Percentiles rank a stretch among this genome's conserved stretches.
These are phyloP conservation scores for Siphlonurus alternatus DNA, from an alignment of 2,888 invertebrate species.

Conservation along the genomic window DNA sequence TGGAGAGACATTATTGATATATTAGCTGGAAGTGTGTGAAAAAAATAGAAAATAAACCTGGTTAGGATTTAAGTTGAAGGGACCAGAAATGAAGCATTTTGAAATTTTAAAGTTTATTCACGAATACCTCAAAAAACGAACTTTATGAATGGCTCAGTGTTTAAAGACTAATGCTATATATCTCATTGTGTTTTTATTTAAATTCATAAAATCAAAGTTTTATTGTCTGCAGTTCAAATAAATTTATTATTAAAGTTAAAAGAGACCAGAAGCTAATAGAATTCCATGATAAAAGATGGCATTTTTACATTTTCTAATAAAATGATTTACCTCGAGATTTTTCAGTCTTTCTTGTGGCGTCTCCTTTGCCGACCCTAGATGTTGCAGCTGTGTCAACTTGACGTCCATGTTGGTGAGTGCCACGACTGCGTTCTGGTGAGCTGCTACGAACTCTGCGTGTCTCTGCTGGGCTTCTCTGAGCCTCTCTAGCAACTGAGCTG, in stretches of 20 bases:
- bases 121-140: slow-evolving; percentile 13
- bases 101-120: not conserved
- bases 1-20: no score
- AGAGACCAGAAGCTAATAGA: no score
- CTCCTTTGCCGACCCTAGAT: slow-evolving; percentile 33
- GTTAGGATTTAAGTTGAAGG: no score
- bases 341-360: slow-evolving; percentile 27
- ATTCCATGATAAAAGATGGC: no score
- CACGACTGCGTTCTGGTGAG: slow-evolving; percentile 53
- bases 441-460: slow-evolving; percentile 49
- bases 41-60: no score
- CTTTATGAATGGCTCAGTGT: no score
- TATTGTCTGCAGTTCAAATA: slow-evolving; percentile 6
- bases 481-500: slow-evolving; percentile 37
- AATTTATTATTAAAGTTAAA: no score
- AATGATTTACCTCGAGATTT: slow-evolving; percentile 26
- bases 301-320: slow-evolving; percentile 13
- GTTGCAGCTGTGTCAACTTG: slow-evolving; percentile 48
- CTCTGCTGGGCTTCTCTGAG: slow-evolving; percentile 39
- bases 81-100: no score
- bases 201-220: no score
- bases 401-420: slow-evolving; percentile 55
- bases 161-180: no score
- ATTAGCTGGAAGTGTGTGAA: no score
- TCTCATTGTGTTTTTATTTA: no score